Evolutionary conservation across 2,888 invertebrate genomes (phyloP), one percentile per base, ranked within the genome.

Genomic region (Lysandra coridon): DNA sequence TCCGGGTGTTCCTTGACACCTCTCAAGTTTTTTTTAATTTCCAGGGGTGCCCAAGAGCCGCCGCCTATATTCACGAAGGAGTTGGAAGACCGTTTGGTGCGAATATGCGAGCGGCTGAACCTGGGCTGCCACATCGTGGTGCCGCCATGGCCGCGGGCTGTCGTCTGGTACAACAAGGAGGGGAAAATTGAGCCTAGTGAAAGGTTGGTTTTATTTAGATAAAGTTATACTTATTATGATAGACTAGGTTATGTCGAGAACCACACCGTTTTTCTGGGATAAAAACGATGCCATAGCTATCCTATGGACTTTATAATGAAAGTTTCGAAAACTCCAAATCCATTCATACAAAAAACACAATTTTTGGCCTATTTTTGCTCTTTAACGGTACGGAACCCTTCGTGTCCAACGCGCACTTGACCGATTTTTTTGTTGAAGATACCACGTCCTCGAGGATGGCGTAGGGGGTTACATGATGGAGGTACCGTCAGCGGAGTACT

Each of bases 81-180:
- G 88, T 91, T 98, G 84, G 95, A 96, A 86, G 96, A 97, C 90
- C 96, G 96, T 87, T 96, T 96, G 85, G 96, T 97, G 81, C 96
- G 96, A 93, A 97, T 98, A 86, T 97, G 97, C 79, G 98, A 98
- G 84, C 95, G 96, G 37, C 90, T 98, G 82, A 95, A 96, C 60
- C 95, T 98, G 82, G 95, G 96, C 84, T 98, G 97, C 88, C 96
- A 97, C 95, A 96, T 98, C 82, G 96, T 96, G 84, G 97, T 97
- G 80, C 98, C 98, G 73, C 98, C 98, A 5, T 98, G 98, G 97
- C 98, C 98, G 0, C 96, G 96, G 83, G 96, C 95, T 79, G 96
- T 98, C 14, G 95, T 96, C 37, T 98, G 98, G 98, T 94, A 94
- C 92, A 98, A 98, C 87, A 97, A 98, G 83, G 97, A 96, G 84